phyloP scores from a whole-genome alignment of 2,888 invertebrate genomes.

The Crioceris asparagi region DNA sequence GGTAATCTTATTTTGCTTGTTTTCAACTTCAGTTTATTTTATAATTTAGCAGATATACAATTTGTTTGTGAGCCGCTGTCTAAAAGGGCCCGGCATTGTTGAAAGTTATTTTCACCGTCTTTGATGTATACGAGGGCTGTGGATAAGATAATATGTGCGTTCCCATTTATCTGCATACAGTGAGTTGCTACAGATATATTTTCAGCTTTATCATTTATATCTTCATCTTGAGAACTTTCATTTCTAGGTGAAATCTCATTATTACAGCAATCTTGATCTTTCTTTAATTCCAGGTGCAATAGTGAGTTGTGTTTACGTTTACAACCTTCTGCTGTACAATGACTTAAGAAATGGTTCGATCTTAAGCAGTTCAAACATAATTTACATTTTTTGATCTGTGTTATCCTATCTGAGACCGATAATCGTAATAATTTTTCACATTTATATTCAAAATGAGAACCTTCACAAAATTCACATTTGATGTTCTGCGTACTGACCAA shows the following conservation, averaged over 20 bases:
- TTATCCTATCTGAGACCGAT: background rate
- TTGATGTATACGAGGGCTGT: conserved; percentile 2
- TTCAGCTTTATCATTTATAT: background rate
- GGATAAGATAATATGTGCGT: conserved; percentile 3
- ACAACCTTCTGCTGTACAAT: conserved; percentile 1
- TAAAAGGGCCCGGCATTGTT: background rate
- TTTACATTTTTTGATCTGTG: conserved; percentile 6
- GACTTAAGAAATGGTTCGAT: conserved; percentile 2
- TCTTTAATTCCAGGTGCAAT: background rate
- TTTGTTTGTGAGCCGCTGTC: conserved; percentile 1
- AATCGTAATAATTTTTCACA: conserved; percentile 8
- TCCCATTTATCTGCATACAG: conserved; percentile 1
- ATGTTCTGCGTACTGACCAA: conserved; percentile 2
- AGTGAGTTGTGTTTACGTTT: background rate
- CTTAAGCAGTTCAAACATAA: conserved; percentile 10
- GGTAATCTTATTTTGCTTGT: background rate
- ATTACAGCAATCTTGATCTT: too few relatives aligned
- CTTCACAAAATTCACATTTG: conserved; percentile 5
- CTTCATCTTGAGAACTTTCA: background rate
- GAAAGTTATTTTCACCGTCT: background rate
- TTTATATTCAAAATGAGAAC: conserved; percentile 6
- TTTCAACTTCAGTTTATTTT: conserved; percentile 3
- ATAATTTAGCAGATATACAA: conserved; percentile 2
- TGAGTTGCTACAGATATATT: conserved; percentile 2
- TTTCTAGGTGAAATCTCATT: too few relatives aligned